Evolutionary conservation across 2,797 vertebrate genomes (phyloP).

Genomic region (Sardinella longiceps): DNA sequence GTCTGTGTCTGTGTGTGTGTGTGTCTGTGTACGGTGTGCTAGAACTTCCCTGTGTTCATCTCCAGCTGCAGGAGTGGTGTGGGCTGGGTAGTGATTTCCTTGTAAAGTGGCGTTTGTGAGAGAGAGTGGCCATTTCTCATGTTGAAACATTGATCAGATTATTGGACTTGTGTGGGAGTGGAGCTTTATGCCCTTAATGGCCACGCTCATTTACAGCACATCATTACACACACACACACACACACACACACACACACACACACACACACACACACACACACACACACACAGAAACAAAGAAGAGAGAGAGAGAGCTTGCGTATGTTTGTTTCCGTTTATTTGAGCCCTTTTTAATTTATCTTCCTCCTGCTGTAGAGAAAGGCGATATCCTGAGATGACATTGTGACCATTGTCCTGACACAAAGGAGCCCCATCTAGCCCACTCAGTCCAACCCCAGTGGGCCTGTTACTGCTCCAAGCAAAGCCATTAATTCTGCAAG

Average conservation of each 20-base stretch:
- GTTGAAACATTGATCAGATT: slow-evolving; percentile 2
- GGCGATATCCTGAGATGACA: background rate
- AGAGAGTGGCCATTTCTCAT: background rate
- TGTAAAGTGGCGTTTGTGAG: background rate
- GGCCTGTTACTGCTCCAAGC: background rate
- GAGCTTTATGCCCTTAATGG: background rate
- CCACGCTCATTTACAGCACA: background rate
- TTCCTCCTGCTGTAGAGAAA: background rate
- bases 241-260: too few species aligned
- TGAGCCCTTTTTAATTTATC: background rate
- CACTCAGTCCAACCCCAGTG: background rate
- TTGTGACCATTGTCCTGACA: slow-evolving; percentile 3
- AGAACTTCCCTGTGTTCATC: background rate
- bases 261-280: too few species aligned
- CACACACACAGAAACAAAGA: too few species aligned
- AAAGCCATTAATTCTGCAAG: background rate
- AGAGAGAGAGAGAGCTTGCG: too few species aligned
- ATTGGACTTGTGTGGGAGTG: background rate
- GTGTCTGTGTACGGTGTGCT: background rate
- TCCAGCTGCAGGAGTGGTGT: background rate
- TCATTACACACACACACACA: background rate
- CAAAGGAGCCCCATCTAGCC: background rate
- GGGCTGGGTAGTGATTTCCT: background rate
- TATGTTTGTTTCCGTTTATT: background rate
- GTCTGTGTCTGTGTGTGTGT: background rate